Evolutionary conservation across 2,888 invertebrate species (phyloP).

Genomic region (Scotopteryx bipunctaria): DNA sequence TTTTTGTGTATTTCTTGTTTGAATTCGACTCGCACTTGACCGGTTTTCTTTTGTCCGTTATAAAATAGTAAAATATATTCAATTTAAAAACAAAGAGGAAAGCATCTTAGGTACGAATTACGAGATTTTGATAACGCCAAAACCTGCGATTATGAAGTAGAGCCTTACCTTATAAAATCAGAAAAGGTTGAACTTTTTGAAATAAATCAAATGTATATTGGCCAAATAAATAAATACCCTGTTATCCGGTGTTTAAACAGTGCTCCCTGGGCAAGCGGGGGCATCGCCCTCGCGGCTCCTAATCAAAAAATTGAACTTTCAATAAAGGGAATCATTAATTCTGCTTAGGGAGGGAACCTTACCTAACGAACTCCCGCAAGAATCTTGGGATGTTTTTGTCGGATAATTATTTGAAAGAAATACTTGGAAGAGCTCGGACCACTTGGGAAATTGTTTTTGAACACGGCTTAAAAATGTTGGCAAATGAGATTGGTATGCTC

Average conservation of each 20-base stretch:
- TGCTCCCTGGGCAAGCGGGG: slow-evolving; percentile 41
- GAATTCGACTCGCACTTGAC: no score
- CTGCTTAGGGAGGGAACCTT: slow-evolving; percentile 74
- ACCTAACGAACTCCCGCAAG: slow-evolving; percentile 72
- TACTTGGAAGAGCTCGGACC: slow-evolving; percentile 57
- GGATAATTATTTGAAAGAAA: slow-evolving; percentile 72
- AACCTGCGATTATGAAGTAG: slow-evolving; percentile 4
- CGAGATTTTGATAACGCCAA: neutral
- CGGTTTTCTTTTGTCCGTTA: no score
- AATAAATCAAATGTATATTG: slow-evolving; percentile 73
- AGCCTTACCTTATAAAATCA: slow-evolving; percentile 9
- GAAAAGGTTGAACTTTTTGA: slow-evolving; percentile 38
- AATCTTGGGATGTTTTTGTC: slow-evolving; percentile 77
- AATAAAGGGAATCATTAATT: slow-evolving; percentile 89
- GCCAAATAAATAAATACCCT: slow-evolving; percentile 77
- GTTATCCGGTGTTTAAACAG: slow-evolving; percentile 81
- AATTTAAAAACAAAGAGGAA: no score
- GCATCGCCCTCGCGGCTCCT: slow-evolving; percentile 57
- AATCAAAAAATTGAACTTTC: slow-evolving; percentile 89
- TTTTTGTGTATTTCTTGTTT: no score
- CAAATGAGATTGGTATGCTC: slow-evolving; percentile 37
- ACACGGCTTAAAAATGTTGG: slow-evolving; percentile 42
- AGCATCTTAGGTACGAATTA: neutral
- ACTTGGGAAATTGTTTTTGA: slow-evolving; percentile 61
- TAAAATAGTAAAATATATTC: no score